phyloP scores from a whole-genome alignment of 1,140 invertebrate genomes.

The Theocolax elegans region DNA sequence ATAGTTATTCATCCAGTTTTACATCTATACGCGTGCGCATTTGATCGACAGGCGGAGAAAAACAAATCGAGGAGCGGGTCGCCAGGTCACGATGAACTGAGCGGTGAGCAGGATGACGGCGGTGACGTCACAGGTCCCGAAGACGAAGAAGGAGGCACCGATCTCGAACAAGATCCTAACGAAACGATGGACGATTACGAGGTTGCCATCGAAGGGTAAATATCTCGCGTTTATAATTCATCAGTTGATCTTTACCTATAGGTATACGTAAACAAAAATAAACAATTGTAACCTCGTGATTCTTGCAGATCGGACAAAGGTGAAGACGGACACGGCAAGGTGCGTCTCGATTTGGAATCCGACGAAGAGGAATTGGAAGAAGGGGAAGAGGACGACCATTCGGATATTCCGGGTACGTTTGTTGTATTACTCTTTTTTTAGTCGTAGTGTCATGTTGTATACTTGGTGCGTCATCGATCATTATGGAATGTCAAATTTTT shows the following conservation, averaged over 20 bases:
- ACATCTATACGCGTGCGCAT: too few relatives aligned
- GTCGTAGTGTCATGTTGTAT: too few relatives aligned
- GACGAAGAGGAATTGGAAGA: conserved; percentile 68
- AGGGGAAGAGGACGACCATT: conserved; percentile 66
- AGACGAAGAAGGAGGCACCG: conserved; percentile 59
- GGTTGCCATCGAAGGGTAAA: conserved; percentile 65
- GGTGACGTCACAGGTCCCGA: conserved; percentile 70
- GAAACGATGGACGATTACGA: conserved; percentile 78
- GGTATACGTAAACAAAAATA: too few relatives aligned
- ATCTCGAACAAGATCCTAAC: conserved; percentile 63
- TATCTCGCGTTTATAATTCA: not conserved
- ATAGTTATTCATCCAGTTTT: too few relatives aligned
- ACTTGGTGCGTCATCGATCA: too few relatives aligned
- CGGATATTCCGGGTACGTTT: conserved; percentile 55
- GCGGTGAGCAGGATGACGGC: conserved; percentile 67
- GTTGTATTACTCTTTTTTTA: too few relatives aligned
- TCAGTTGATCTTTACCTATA: too few relatives aligned
- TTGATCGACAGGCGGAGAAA: conserved; percentile 68
- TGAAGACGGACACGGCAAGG: conserved; percentile 78
- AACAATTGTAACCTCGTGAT: too few relatives aligned
- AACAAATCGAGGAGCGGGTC: conserved; percentile 75
- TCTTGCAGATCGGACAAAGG: conserved; percentile 73
- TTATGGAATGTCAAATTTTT: not conserved
- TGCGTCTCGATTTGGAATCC: conserved; percentile 70
- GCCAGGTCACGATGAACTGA: conserved; percentile 68